A percentile compares a stretch with the other conserved stretches of the same genome.
Evolutionary conservation across 2,797 vertebrate species (phyloP).

Genomic region (Parauchenoglanis punctatus): DNA sequence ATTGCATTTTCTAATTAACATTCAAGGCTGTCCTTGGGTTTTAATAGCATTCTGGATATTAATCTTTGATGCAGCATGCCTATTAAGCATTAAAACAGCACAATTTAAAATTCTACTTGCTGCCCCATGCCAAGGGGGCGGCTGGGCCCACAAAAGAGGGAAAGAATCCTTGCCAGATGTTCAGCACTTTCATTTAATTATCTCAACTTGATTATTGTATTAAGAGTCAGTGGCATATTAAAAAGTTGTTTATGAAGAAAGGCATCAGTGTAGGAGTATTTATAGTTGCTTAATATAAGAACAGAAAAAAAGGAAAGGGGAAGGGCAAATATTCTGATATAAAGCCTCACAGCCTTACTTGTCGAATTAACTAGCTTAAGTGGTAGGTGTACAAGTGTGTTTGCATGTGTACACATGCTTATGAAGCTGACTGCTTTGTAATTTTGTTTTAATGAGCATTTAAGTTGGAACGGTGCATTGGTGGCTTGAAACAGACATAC

Average conservation of each 20-base stretch:
- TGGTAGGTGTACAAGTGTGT: constrained; percentile 14
- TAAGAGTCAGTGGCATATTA: constrained; percentile 63
- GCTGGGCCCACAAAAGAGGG: constrained; percentile 15
- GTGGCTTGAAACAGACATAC: background rate
- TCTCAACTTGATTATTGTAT: constrained; percentile 66
- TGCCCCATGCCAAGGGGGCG: constrained; percentile 67
- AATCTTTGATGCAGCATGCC: constrained; percentile 78
- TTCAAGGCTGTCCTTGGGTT: constrained; percentile 81
- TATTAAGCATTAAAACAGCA: constrained; percentile 73
- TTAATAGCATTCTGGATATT: constrained; percentile 82
- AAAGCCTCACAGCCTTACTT: constrained; percentile 9
- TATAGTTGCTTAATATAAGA: constrained; percentile 1
- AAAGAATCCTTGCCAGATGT: constrained; percentile 66
- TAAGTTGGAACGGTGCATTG: background rate
- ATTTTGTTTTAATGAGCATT: constrained; percentile 7
- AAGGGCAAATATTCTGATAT: constrained; percentile 13
- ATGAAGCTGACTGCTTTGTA: constrained; percentile 36
- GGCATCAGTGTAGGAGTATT: constrained; percentile 26
- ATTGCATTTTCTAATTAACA: constrained; percentile 84
- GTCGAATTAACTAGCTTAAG: constrained; percentile 26
- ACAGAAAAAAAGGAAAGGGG: background rate
- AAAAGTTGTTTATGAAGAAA: constrained; percentile 71
- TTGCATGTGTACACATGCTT: constrained; percentile 52
- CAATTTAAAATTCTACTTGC: constrained; percentile 72
- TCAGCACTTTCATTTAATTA: constrained; percentile 69